phyloP scores from a whole-genome alignment of 2,113 vertebrate species.

The Clarias batrachus region DNA sequence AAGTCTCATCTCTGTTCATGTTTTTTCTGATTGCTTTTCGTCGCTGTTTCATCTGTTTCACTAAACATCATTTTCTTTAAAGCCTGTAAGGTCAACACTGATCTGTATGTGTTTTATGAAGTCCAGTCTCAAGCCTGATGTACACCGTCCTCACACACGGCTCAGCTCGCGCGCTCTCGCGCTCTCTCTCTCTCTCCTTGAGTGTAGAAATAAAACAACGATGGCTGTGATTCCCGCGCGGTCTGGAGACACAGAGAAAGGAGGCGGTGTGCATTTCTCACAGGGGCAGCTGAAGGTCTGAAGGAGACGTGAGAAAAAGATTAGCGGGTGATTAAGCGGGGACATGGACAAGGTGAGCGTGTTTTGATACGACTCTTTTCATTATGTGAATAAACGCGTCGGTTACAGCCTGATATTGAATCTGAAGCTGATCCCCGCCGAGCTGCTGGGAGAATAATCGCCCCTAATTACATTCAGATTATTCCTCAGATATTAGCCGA shows the following conservation, averaged over 20 bases:
- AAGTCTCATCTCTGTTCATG: no score
- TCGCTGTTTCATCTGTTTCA: background rate
- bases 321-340: conserved; percentile 14
- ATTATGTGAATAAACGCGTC: conserved; percentile 28
- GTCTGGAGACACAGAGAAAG: background rate
- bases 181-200: rapidly evolving
- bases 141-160: background rate
- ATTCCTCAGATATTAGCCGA: conserved; percentile 38
- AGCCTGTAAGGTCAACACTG: background rate
- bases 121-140: background rate
- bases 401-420: conserved; percentile 43
- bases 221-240: background rate
- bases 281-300: background rate
- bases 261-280: background rate
- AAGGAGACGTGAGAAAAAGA: conserved; percentile 11
- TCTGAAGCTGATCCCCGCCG: conserved; percentile 35
- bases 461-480: conserved; percentile 45
- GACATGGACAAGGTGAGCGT: conserved; percentile 2
- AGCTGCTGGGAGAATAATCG: conserved; percentile 19
- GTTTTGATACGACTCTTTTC: conserved; percentile 35
- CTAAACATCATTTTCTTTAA: no score
- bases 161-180: background rate
- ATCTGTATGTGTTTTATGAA: background rate
- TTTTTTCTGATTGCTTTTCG: no score
- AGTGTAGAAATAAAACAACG: background rate